Evolutionary conservation across 1,140 invertebrate species (phyloP), one percentile per base, ranked within the genome.

Genomic region (Oscheius sp.): DNA sequence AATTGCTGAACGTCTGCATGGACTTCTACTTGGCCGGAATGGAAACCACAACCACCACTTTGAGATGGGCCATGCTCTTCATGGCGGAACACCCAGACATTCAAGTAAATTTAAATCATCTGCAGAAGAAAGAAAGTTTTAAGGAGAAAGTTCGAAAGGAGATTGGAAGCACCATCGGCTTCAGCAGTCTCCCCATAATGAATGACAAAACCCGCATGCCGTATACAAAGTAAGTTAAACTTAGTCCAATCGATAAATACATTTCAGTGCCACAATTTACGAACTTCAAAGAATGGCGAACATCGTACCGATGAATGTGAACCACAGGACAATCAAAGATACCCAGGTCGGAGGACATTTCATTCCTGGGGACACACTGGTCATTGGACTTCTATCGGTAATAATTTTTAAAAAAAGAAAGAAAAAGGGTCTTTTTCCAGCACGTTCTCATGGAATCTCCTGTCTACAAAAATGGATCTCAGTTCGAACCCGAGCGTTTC

Each of bases 21-120:
- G 68, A 70, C 35, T 45, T 70, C 64, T 70, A 35, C 59, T 23
- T 67, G 13, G 70, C 45, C 29, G 66, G 70, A 23, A 74, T 49
- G 23, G 66, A 73, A 29, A 73, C 70, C 10, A 73, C 70, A n/a
- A 73, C 68, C 20, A 73, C 36, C 18, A 73, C 70, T 15, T 26
- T 73, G 20, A 15, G 68, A 10, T 73, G 69, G 70, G 36, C 68
- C 31, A 52, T 73, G 23, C 69, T 73, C 3, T 73, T 75, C 68
- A 29, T 73, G 68, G 29, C 65, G 3, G 20, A 73, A 18, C 32
- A 73, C 18, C 68, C 65, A 13, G 36, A 73, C 23, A 49, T 73
- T 15, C 70, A 32, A n/a, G n/a, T n/a, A n/a, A n/a, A n/a, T n/a
- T n/a, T n/a, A n/a, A n/a, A 63, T 45, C 38, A 20, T 10, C 20